Percentiles rank a stretch among this genome's conserved stretches.
Conservation (phyloP, 1,140 invertebrate species). For the Portunus trituberculatus region DNA sequence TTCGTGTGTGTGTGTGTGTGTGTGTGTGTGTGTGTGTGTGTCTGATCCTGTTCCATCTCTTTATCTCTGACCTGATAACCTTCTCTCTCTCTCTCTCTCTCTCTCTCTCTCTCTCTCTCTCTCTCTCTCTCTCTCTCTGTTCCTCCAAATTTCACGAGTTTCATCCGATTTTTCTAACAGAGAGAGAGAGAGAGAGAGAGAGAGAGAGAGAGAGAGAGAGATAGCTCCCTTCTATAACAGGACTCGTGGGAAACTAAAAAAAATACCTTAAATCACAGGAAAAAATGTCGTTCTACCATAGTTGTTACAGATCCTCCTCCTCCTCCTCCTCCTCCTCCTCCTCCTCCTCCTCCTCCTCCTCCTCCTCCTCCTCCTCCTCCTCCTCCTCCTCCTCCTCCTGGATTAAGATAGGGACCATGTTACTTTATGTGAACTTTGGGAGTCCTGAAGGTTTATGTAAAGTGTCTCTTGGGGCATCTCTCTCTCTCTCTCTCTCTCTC, state of each 20-base stretch:
- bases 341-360: background rate
- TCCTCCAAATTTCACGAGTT: too few relatives aligned
- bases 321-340: background rate
- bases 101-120: background rate
- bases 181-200: too few relatives aligned
- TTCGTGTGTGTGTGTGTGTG: too few relatives aligned
- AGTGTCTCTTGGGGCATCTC: background rate
- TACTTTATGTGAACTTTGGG: constrained; percentile 53
- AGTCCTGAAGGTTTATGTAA: constrained; percentile 56
- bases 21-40: too few relatives aligned
- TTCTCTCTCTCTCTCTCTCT: constrained; percentile 5
- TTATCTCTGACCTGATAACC: too few relatives aligned
- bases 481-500: too few relatives aligned
- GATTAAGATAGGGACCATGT: constrained; percentile 59
- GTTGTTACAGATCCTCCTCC: background rate
- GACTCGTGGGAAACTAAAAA: background rate
- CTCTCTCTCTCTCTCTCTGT: background rate
- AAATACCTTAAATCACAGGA: too few relatives aligned
- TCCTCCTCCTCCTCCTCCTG: constrained; percentile 46
- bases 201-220: too few relatives aligned
- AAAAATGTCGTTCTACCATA: background rate
- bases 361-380: background rate
- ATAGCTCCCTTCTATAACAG: too few relatives aligned
- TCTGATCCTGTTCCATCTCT: background rate
- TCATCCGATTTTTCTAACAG: too few relatives aligned